Evolutionary conservation across 2,797 vertebrate genomes (phyloP).

Genomic region (Mionectes olivaceus): DNA sequence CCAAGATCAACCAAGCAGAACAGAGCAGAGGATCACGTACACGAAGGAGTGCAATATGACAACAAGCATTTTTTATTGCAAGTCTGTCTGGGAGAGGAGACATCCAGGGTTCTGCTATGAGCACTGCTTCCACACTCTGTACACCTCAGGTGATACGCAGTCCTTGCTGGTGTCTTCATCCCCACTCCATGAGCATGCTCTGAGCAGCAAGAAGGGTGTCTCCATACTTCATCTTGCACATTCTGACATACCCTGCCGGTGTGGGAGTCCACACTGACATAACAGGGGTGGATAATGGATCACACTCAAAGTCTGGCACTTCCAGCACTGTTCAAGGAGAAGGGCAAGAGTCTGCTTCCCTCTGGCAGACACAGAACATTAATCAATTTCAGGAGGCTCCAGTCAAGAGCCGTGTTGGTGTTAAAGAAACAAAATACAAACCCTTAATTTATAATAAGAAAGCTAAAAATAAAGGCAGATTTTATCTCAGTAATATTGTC

Average conservation of each 20-base stretch:
- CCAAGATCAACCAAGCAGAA: not conserved
- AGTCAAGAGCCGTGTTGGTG: not conserved
- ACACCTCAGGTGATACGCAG: accelerated
- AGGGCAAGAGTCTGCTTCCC: not conserved
- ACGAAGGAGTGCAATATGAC: accelerated
- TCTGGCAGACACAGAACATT: not conserved
- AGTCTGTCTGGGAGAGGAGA: not conserved
- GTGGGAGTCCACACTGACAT: not conserved
- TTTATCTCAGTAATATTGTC: not conserved
- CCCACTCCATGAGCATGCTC: not conserved
- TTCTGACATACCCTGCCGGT: not conserved
- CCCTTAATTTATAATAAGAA: not conserved
- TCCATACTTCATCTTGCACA: accelerated
- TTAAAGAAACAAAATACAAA: not conserved
- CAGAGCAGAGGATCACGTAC: not conserved
- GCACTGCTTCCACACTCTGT: too few species aligned
- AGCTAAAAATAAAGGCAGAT: not conserved
- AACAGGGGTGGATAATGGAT: not conserved
- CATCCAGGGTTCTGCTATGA: not conserved
- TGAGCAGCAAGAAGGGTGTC: not conserved
- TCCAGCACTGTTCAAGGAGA: not conserved
- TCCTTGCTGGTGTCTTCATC: accelerated
- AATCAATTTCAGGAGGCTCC: not conserved
- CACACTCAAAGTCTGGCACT: not conserved
- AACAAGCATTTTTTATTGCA: not conserved